Evolutionary conservation across 2,888 invertebrate species (phyloP), one percentile per base, ranked within the genome.

Genomic region (Amorpha juglandis): DNA sequence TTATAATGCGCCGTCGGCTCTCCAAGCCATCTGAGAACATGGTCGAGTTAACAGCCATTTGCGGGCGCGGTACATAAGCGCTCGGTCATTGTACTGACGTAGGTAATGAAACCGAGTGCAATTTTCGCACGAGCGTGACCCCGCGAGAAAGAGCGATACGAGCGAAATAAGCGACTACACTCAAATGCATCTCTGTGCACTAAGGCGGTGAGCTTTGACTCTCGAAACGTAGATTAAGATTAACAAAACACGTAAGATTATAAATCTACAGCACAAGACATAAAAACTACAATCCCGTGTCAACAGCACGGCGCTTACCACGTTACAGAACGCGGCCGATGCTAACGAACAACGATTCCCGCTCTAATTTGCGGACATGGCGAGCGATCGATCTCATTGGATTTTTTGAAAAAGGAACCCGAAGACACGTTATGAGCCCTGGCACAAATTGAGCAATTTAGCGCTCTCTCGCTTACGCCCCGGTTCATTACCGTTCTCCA

Each of bases 351-450:
- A 87, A 81, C 91, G 88, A 91, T 90, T 89, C 92, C 86, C 87
- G 88, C 86, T 90, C 91, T 91, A 92, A 92, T 92, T 92, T 92
- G 92, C 92, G 87, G 92, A 90, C 91, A 91, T 89, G 90, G 89
- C 89, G 82, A 87, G 86, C 91, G 91, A 93, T 93, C 91, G 92
- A 93, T 91, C 92, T 92, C 88, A 90, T 92, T 91, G 88, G 90
- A 89, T 89, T 92, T 77, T 92, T 92, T 88, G 83, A 88, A 89
- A 92, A 92, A 91, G 84, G 83, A 88, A 88, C 82, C 77, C 83
- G 80, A 86, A 85, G 79, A 83, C 84, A 81, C 82, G 84, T 89
- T 86, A 87, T 87, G 89, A 86, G 85, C 82, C 77, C 78, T 81
- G 78, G 83, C 90, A 90, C 92, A 91, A 92, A 92, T 93, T 92